Evolutionary conservation across 2,797 vertebrate genomes (phyloP).

Genomic region (Sus cebifrons): DNA sequence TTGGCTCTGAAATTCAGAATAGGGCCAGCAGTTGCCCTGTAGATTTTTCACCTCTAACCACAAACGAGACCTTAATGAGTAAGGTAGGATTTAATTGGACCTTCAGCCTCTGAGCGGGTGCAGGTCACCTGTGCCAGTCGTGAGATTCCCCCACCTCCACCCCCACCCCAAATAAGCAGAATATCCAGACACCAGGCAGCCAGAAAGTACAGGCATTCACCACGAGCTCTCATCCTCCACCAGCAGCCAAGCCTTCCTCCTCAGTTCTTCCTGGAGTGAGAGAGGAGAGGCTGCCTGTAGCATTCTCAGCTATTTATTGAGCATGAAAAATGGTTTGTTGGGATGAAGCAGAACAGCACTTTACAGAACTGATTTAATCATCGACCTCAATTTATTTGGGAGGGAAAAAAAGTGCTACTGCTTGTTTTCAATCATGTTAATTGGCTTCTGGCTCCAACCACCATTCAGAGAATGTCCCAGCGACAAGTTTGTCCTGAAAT

Average conservation of each 20-base stretch:
- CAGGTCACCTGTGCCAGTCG: neutral
- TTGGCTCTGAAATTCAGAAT: slow-evolving; percentile 23
- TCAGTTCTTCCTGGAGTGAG: neutral
- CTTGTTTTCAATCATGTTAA: neutral
- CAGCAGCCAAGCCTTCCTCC: neutral
- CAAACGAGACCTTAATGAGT: neutral
- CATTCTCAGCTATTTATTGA: neutral
- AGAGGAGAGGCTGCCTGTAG: neutral
- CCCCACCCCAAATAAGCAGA: neutral
- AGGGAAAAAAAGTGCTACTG: neutral
- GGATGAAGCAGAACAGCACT: neutral
- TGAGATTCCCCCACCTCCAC: neutral
- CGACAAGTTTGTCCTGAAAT: neutral
- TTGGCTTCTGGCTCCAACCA: slow-evolving; percentile 19
- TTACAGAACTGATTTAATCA: neutral
- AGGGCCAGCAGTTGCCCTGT: neutral
- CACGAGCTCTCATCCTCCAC: neutral
- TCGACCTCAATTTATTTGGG: neutral
- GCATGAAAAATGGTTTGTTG: neutral
- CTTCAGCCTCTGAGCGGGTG: neutral
- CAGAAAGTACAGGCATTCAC: neutral
- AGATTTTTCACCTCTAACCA: neutral
- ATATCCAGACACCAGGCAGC: neutral
- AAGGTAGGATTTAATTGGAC: neutral
- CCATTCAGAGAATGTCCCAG: neutral